These are phyloP conservation scores for Caenorhabditis inopinata DNA, from an alignment of 1,140 invertebrate species.

Conservation along the genomic window DNA sequence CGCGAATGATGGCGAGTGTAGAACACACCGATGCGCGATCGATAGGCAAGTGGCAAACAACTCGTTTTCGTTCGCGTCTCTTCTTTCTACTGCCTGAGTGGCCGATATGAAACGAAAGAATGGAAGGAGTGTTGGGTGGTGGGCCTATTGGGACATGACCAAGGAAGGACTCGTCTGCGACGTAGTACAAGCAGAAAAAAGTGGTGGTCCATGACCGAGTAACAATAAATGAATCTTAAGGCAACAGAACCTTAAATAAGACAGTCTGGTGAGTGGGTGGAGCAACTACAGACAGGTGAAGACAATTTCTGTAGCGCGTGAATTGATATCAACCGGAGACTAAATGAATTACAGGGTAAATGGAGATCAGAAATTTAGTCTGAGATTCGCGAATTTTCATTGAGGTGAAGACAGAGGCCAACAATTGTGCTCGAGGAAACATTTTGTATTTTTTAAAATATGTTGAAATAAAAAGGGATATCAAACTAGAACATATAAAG, in stretches of 20 bases:
- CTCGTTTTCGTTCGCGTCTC: conserved; percentile 29
- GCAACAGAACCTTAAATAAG: not conserved
- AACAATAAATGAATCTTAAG: not conserved
- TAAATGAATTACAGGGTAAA: too few species aligned
- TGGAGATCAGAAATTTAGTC: too few species aligned
- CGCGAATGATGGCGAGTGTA: conserved; percentile 10
- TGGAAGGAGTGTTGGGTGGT: not conserved
- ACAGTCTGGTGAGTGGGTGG: not conserved
- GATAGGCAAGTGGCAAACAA: conserved; percentile 31
- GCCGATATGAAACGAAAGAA: not conserved
- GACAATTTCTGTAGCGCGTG: not conserved
- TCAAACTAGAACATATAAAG: too few species aligned
- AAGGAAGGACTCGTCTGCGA: not conserved
- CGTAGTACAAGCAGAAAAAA: not conserved
- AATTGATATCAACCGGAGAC: not conserved
- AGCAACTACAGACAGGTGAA: not conserved
- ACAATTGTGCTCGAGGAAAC: too few species aligned
- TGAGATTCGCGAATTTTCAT: too few species aligned
- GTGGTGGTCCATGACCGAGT: not conserved
- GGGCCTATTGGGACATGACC: conserved; percentile 9
- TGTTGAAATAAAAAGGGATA: too few species aligned
- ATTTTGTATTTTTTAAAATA: too few species aligned
- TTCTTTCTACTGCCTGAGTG: not conserved
- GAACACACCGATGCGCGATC: conserved; percentile 7
- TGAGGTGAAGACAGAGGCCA: too few species aligned